A percentile compares a stretch with the other conserved stretches of the same genome.
These are phyloP conservation scores for Clistopyga incitator DNA, from an alignment of 2,888 invertebrate species.

Conservation along the genomic window DNA sequence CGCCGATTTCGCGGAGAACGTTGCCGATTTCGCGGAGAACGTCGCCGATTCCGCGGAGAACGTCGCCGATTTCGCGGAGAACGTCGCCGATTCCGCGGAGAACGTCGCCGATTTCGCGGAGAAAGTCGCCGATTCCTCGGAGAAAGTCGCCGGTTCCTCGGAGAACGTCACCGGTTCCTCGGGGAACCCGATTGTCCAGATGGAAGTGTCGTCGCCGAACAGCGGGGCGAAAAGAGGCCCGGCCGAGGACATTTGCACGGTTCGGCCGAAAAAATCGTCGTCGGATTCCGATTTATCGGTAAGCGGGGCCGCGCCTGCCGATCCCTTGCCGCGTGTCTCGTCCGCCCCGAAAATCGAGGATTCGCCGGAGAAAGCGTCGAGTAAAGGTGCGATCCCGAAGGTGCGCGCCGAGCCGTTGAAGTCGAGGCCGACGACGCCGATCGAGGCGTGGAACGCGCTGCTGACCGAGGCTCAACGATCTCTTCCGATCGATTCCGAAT, in stretches of 20 bases:
- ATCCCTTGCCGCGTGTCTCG: not conserved
- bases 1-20: too few relatives aligned
- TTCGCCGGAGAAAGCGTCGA: not conserved
- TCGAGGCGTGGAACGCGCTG: not conserved
- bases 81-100: too few relatives aligned
- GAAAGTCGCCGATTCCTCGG: too few relatives aligned
- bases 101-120: too few relatives aligned
- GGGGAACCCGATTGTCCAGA: too few relatives aligned
- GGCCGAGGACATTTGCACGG: constrained; percentile 55
- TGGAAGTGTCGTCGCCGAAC: not conserved
- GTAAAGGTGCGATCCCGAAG: constrained; percentile 49
- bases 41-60: too few relatives aligned
- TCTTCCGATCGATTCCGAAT: not conserved
- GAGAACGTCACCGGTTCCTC: too few relatives aligned
- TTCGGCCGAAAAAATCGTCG: constrained; percentile 52
- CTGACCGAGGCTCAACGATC: not conserved
- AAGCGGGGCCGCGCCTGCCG: not conserved
- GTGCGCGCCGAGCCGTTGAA: not conserved
- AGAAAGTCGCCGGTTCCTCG: too few relatives aligned
- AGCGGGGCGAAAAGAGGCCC: constrained; percentile 42
- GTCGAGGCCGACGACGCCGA: not conserved
- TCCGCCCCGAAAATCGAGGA: not conserved
- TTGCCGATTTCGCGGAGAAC: too few relatives aligned
- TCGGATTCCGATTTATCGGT: constrained; percentile 12
- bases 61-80: too few relatives aligned